Conservation (phyloP, 2,888 invertebrate genomes). For the Agonopterix heracliana region DNA sequence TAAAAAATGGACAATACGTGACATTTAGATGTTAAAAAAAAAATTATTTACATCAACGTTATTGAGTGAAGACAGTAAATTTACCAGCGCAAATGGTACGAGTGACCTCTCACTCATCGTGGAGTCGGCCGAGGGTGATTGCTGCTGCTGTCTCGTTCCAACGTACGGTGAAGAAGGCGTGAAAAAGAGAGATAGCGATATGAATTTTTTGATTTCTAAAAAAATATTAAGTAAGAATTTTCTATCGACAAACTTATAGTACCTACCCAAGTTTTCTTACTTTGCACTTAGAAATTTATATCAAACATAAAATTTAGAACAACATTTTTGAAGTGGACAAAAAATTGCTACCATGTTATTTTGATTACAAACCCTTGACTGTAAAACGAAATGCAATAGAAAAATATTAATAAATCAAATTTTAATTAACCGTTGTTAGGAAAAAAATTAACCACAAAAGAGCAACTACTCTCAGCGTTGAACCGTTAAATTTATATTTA, state of each 20-base stretch:
- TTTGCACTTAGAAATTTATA: too few species aligned
- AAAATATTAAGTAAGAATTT: slow-evolving; percentile 4
- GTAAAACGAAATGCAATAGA: slow-evolving; percentile 24
- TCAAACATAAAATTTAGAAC: too few species aligned
- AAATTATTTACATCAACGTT: slow-evolving; percentile 65
- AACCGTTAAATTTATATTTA: slow-evolving; percentile 70
- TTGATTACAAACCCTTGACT: slow-evolving; percentile 47
- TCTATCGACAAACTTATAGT: not conserved
- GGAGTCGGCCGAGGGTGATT: slow-evolving; percentile 71
- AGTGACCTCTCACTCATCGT: slow-evolving; percentile 73
- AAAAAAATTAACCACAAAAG: slow-evolving; percentile 68
- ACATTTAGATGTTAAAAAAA: slow-evolving; percentile 21
- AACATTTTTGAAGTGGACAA: not conserved
- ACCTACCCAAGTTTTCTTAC: not conserved
- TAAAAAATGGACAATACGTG: slow-evolving; percentile 16
- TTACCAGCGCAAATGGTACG: slow-evolving; percentile 73
- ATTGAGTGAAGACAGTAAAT: slow-evolving; percentile 63
- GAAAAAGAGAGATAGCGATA: slow-evolving; percentile 44
- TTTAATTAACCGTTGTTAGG: slow-evolving; percentile 64
- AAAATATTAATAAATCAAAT: slow-evolving; percentile 68
- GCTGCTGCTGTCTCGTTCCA: slow-evolving; percentile 60
- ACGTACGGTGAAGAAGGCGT: slow-evolving; percentile 31
- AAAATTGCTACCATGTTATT: slow-evolving; percentile 22
- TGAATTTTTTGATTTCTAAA: slow-evolving; percentile 10
- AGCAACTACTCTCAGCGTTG: slow-evolving; percentile 47